Evolutionary conservation across 1,140 invertebrate species (phyloP).

Genomic region (Papilio xuthus): DNA sequence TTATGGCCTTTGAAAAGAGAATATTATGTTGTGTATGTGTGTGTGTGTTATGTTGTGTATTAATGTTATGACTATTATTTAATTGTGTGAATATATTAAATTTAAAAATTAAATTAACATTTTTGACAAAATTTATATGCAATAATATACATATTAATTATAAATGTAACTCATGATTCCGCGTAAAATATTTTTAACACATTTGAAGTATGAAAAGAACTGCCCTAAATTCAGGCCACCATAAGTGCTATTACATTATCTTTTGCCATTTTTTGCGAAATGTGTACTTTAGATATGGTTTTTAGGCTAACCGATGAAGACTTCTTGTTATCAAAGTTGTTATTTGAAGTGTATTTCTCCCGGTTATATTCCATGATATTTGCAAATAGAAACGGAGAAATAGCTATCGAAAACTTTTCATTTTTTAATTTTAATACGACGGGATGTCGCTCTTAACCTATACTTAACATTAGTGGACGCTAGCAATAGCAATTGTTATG

Average conservation of each 20-base stretch:
- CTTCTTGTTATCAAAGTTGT: background rate
- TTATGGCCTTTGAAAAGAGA: no score
- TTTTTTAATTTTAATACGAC: background rate
- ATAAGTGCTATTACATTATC: conserved; percentile 20
- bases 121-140: no score
- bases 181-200: background rate
- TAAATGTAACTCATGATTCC: background rate
- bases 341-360: conserved; percentile 2
- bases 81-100: no score
- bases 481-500: no score
- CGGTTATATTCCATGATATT: background rate
- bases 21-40: no score
- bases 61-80: no score
- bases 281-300: conserved; percentile 16
- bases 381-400: background rate
- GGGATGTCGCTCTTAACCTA: background rate
- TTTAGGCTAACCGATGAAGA: conserved; percentile 10
- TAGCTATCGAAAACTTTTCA: background rate
- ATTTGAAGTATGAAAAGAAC: background rate
- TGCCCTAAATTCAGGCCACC: conserved; percentile 9
- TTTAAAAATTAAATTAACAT: no score
- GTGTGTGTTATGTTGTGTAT: no score
- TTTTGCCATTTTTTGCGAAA: conserved; percentile 21
- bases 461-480: background rate
- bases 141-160: no score